A percentile compares a stretch with the other conserved stretches of the same genome.
Evolutionary conservation across 2,888 invertebrate genomes (phyloP).

Genomic region (Scaptomyza tumidula): DNA sequence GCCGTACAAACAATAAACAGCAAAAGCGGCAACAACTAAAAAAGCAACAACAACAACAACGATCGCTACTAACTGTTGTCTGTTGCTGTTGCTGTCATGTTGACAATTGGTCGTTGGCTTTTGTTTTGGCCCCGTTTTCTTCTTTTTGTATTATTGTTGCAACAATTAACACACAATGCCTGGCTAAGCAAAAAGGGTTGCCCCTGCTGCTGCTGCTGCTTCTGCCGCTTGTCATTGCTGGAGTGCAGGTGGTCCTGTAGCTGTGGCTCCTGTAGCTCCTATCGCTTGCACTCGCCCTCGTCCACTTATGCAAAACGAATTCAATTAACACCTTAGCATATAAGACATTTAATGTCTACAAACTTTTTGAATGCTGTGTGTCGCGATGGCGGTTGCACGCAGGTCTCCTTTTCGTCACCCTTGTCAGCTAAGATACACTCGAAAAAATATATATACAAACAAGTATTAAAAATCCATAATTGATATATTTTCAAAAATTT

Average conservation of each 20-base stretch:
- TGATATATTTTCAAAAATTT: too few relatives aligned
- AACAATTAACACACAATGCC: conserved; percentile 79
- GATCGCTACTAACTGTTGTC: conserved; percentile 72
- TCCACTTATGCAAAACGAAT: conserved; percentile 84
- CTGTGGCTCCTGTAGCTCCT: conserved; percentile 9
- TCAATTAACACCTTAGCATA: conserved; percentile 84
- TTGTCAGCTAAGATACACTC: conserved; percentile 33
- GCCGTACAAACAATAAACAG: conserved; percentile 69
- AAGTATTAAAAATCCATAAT: background rate
- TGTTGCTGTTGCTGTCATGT: conserved; percentile 81
- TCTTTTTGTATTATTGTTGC: conserved; percentile 48
- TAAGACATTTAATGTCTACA: conserved; percentile 59
- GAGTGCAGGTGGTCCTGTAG: conserved; percentile 67
- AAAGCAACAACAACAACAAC: conserved; percentile 49
- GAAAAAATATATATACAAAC: background rate
- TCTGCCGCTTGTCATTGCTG: conserved; percentile 7
- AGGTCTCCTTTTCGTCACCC: conserved; percentile 68
- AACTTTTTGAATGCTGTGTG: conserved; percentile 42
- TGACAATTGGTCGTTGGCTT: conserved; percentile 79
- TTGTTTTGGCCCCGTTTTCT: conserved; percentile 69
- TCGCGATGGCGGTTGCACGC: conserved; percentile 53
- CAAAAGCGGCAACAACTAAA: conserved; percentile 49
- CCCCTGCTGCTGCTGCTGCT: conserved; percentile 4
- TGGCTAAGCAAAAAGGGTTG: conserved; percentile 47
- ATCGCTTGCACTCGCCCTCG: conserved; percentile 9